phyloP scores from a whole-genome alignment of 2,113 vertebrate species.

The Otocyon megalotis region DNA sequence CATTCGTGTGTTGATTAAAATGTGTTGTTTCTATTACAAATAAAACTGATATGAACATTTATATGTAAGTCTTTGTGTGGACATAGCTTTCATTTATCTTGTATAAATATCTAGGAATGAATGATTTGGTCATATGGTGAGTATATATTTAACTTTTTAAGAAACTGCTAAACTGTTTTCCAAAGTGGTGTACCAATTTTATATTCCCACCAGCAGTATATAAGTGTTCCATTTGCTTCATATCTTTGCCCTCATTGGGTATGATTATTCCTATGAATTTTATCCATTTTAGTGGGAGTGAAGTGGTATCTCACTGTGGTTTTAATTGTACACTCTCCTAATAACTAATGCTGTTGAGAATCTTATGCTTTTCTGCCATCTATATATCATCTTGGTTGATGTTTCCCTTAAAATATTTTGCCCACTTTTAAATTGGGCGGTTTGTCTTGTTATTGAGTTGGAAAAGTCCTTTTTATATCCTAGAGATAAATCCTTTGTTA shows the following conservation, averaged over 20 bases:
- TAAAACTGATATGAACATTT: constrained; percentile 61
- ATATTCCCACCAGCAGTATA: not conserved
- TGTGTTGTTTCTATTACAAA: constrained; percentile 65
- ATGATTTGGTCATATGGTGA: not conserved
- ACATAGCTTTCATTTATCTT: constrained; percentile 56
- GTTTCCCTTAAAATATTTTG: constrained; percentile 48
- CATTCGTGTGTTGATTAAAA: constrained; percentile 53
- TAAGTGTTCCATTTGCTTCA: not conserved
- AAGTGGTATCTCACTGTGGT: constrained; percentile 19
- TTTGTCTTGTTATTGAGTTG: constrained; percentile 20
- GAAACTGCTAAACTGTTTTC: constrained; percentile 36
- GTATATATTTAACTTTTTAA: constrained; percentile 32
- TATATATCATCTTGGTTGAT: constrained; percentile 14
- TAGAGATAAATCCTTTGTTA: constrained; percentile 28
- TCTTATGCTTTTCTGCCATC: constrained; percentile 4
- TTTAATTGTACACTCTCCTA: constrained; percentile 46
- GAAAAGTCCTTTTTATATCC: constrained; percentile 2
- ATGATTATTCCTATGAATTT: constrained; percentile 39
- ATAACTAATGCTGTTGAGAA: constrained; percentile 24
- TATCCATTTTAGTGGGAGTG: not conserved
- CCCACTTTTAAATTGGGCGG: not conserved
- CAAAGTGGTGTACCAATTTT: constrained; percentile 35
- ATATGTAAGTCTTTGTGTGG: constrained; percentile 37
- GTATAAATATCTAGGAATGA: constrained; percentile 16
- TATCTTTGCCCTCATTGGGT: constrained; percentile 9